Conservation (phyloP, 2,888 invertebrate species). For the Auanema sp. region DNA sequence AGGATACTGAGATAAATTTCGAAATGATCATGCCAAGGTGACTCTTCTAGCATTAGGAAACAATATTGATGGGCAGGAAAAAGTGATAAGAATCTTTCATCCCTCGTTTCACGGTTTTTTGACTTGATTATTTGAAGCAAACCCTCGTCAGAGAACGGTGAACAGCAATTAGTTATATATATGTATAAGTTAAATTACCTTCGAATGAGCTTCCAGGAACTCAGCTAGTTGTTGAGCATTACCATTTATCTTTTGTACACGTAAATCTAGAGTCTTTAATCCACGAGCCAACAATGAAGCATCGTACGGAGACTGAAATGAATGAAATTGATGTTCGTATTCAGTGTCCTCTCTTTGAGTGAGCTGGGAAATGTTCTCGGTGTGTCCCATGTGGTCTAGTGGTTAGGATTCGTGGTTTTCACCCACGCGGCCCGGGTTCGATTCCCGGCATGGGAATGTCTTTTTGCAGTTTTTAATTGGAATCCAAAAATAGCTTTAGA, state of each 20-base stretch:
- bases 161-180: neutral
- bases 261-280: slow-evolving; percentile 44
- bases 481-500: no score
- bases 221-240: slow-evolving; percentile 39
- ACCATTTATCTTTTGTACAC: slow-evolving; percentile 37
- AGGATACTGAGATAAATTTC: neutral
- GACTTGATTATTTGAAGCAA: no score
- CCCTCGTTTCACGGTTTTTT: neutral
- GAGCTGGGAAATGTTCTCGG: neutral
- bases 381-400: slow-evolving; percentile 61
- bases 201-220: slow-evolving; percentile 38
- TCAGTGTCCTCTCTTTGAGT: no score
- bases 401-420: slow-evolving; percentile 65
- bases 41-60: neutral
- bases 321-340: no score
- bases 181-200: slow-evolving; percentile 18
- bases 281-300: slow-evolving; percentile 44
- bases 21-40: slow-evolving; percentile 4
- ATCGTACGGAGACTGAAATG: slow-evolving; percentile 38
- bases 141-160: no score
- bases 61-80: no score
- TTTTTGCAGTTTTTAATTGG: neutral
- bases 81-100: neutral
- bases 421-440: slow-evolving; percentile 65
- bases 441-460: slow-evolving; percentile 59